Conservation (phyloP, 2,888 invertebrate species). For the Tenthredo scrophulariae region DNA sequence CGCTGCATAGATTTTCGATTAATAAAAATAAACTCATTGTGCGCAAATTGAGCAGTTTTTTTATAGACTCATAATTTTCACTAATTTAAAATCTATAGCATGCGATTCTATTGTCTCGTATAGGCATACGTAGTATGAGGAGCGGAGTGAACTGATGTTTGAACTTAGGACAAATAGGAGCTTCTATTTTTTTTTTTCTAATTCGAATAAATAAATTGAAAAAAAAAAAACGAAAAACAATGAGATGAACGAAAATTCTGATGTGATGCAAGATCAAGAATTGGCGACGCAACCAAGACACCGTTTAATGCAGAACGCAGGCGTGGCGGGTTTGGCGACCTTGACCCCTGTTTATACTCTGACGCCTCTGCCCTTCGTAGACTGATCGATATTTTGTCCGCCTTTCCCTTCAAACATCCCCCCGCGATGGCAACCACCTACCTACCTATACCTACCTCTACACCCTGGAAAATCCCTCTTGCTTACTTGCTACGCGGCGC, state of each 20-base stretch:
- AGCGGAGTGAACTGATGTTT: too few relatives aligned
- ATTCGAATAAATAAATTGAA: background rate
- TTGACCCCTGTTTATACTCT: slow-evolving; percentile 73
- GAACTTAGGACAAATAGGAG: too few relatives aligned
- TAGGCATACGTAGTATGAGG: too few relatives aligned
- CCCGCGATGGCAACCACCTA: slow-evolving; percentile 11
- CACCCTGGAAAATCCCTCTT: slow-evolving; percentile 20
- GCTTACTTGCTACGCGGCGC: slow-evolving; percentile 9
- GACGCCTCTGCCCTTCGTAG: slow-evolving; percentile 70
- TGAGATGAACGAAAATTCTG: slow-evolving; percentile 31
- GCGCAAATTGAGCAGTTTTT: background rate
- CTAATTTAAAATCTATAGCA: too few relatives aligned
- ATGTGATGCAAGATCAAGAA: slow-evolving; percentile 48
- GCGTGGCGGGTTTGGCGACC: slow-evolving; percentile 69
- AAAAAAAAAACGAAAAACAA: background rate
- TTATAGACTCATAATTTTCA: too few relatives aligned
- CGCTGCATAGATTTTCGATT: background rate
- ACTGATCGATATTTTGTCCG: slow-evolving; percentile 73
- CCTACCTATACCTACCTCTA: slow-evolving; percentile 51
- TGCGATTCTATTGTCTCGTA: too few relatives aligned
- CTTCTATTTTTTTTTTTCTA: too few relatives aligned
- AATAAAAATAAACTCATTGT: background rate
- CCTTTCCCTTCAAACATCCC: slow-evolving; percentile 58
- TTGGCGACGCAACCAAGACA: slow-evolving; percentile 14
- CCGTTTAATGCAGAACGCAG: slow-evolving; percentile 54